Conservation (phyloP, 2,888 invertebrate species). For the Trissonchulus sp. region DNA sequence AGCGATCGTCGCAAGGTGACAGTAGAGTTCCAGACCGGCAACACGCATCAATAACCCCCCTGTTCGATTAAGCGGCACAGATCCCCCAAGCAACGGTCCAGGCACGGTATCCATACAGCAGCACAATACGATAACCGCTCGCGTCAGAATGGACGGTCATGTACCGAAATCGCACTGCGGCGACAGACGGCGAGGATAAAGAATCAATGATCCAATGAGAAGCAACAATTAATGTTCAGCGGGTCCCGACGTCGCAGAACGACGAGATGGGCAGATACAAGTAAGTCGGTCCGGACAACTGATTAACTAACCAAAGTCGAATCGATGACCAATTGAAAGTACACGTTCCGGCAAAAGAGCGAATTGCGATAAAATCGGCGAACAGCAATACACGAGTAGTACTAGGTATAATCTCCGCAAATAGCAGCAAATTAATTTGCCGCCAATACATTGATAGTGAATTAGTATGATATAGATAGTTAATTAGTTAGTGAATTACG, state of each 20-base stretch:
- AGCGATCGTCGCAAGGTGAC: too few species aligned
- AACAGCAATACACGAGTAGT: too few species aligned
- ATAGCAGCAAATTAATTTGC: slow-evolving; percentile 13
- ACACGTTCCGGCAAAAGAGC: slow-evolving; percentile 13
- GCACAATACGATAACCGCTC: background rate
- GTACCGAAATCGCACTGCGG: background rate
- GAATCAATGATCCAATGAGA: background rate
- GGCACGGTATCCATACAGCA: background rate
- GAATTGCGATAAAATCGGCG: slow-evolving; percentile 13
- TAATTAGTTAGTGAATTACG: too few species aligned
- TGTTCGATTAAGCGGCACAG: too few species aligned
- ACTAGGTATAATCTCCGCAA: too few species aligned
- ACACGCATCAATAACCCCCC: too few species aligned
- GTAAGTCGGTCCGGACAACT: background rate
- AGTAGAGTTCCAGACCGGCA: too few species aligned
- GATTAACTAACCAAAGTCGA: slow-evolving; percentile 7
- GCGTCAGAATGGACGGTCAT: background rate
- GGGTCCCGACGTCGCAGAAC: too few species aligned
- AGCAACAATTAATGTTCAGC: too few species aligned
- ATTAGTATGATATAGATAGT: too few species aligned
- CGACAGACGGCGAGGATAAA: background rate
- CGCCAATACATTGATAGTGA: slow-evolving; percentile 13
- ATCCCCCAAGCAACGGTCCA: too few species aligned
- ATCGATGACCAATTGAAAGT: slow-evolving; percentile 13
- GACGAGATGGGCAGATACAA: slow-evolving; percentile 4